Conservation (phyloP, 1,140 invertebrate species). For the Himalopsyche phryganea region DNA sequence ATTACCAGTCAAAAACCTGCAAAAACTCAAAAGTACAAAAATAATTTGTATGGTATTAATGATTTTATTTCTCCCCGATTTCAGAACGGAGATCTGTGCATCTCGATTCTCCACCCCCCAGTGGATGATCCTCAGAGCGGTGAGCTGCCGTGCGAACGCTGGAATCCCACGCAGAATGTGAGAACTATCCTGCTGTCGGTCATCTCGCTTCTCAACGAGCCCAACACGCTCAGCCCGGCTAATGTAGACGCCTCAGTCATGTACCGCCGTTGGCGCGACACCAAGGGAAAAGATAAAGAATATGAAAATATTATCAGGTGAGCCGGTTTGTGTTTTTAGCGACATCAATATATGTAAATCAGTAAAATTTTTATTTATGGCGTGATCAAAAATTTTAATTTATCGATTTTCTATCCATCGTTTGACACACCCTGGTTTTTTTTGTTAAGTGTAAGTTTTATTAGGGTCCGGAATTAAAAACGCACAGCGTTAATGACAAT, state of each 20-base stretch:
- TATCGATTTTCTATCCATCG: too few relatives aligned
- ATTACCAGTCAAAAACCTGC: too few relatives aligned
- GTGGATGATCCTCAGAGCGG: slow-evolving; percentile 99
- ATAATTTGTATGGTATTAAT: too few relatives aligned
- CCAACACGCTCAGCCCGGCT: slow-evolving; percentile 98
- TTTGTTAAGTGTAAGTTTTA: too few relatives aligned
- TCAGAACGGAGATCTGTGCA: slow-evolving; percentile 98
- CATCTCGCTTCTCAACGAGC: slow-evolving; percentile 97
- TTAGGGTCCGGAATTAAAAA: too few relatives aligned
- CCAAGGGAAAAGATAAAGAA: slow-evolving; percentile 97
- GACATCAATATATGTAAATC: background rate
- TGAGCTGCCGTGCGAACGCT: slow-evolving; percentile 97
- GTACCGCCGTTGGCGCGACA: slow-evolving; percentile 98
- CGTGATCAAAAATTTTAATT: too few relatives aligned
- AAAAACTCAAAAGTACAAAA: too few relatives aligned
- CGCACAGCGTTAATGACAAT: too few relatives aligned
- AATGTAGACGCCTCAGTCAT: slow-evolving; percentile 99
- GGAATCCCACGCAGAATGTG: slow-evolving; percentile 99
- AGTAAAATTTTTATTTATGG: too few relatives aligned
- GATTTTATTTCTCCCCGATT: too few relatives aligned
- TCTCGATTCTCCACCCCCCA: slow-evolving; percentile 98
- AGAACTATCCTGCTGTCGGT: slow-evolving; percentile 97
- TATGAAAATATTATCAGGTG: slow-evolving; percentile 99
- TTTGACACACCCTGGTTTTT: too few relatives aligned
- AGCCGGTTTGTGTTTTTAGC: slow-evolving; percentile 14